Conservation (phyloP, 2,113 vertebrate species). For the Bufo bufo region DNA sequence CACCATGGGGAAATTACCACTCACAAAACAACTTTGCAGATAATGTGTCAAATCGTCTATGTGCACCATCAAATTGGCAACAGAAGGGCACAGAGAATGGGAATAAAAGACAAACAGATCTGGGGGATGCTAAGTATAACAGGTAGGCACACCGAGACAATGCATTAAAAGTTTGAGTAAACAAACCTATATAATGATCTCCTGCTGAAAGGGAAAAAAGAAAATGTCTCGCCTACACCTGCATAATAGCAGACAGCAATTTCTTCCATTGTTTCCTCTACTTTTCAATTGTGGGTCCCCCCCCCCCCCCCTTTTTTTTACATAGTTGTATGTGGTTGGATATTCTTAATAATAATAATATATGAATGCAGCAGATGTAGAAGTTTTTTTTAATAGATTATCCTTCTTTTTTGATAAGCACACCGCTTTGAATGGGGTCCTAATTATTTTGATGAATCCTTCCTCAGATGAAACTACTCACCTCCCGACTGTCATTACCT, state of each 20-base stretch:
- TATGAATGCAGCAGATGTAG: too few relatives aligned
- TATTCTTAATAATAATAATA: background rate
- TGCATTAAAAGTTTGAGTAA: constrained; percentile 30
- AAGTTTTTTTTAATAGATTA: too few relatives aligned
- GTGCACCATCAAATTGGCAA: constrained; percentile 43
- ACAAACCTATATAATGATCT: constrained; percentile 22
- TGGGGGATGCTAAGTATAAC: constrained; percentile 28
- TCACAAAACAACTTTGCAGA: constrained; percentile 45
- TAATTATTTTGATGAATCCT: too few relatives aligned
- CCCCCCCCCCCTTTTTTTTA: too few relatives aligned
- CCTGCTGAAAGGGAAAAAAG: background rate
- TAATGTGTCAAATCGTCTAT: constrained; percentile 51
- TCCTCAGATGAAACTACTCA: too few relatives aligned
- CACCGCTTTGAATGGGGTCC: too few relatives aligned
- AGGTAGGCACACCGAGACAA: constrained; percentile 40
- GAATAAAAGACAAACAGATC: constrained; percentile 29
- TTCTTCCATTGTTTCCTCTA: background rate
- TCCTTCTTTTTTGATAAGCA: too few relatives aligned
- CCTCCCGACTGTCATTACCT: too few relatives aligned
- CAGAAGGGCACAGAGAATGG: constrained; percentile 41
- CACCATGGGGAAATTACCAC: constrained; percentile 51
- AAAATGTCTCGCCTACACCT: background rate
- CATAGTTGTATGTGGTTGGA: background rate
- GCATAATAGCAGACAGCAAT: background rate
- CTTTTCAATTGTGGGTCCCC: background rate